Base-by-base conservation (phyloP, 2,888 invertebrate genomes). In the Lasioglossum oenotherae region DNA sequence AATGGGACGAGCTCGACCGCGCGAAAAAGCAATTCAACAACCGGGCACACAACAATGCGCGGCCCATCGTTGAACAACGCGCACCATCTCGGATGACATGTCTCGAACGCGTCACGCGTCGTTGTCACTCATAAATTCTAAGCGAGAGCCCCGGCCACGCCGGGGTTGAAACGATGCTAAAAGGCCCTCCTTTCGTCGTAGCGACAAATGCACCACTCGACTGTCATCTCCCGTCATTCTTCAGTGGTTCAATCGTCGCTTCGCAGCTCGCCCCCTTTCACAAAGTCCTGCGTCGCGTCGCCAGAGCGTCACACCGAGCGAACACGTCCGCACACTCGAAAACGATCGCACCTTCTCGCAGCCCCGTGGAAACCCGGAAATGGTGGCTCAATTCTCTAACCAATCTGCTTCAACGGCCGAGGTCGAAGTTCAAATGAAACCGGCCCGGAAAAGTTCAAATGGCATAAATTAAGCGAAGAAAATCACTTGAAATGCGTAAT, bases 191-290 rank as follows among this genome's bases (percentile, higher is more conserved):
- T 86, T 87, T 85, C 84, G 76, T 53, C 83, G 83, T 69, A 73
- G 81, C 84, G 78, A 82, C 87, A 79, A 85, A 86, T 81, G 86
- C 86, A 46, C 80, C 85, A 87, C 80, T 87, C 89, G 81, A 85
- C 88, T 82, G 88, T 89, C 89, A 87, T 85, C 87, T 88, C 80
- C 73, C 84, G 85, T 90, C 89, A 82, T 89, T 88, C 85, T 82
- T 86, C 80, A 69, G 80, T 81, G 82, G 85, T 88, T 89, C 88
- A 85, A 88, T 89, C 84, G 87, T 87, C 83, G 83, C 80, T 81
- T 88, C 82, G 83, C 85, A 76, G 85, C 69, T 87, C 76, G 81
- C 46, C 82, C 78, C 84, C 79, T 86, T 84, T 85, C 74, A 80
- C 31, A 81, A 83, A 16, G 69, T 79, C 72, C 64, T 78, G 76